These are phyloP conservation scores for Orchesella cincta DNA, from an alignment of 1,140 invertebrate species.

Conservation along the genomic window DNA sequence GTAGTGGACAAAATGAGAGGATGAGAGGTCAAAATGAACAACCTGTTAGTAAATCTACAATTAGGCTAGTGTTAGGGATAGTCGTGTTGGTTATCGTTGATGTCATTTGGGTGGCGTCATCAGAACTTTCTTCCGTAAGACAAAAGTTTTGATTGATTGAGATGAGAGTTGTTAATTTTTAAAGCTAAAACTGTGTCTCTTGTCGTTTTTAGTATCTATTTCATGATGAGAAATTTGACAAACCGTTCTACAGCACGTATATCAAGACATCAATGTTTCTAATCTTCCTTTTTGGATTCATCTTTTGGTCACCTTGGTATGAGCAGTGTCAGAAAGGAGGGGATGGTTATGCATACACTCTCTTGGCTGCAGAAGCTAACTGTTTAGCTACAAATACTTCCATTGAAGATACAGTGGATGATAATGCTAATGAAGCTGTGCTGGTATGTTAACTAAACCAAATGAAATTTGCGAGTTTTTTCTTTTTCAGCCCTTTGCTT, in stretches of 20 bases:
- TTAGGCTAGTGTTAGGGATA: constrained; percentile 74
- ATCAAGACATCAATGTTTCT: constrained; percentile 85
- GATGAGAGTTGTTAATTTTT: constrained; percentile 6
- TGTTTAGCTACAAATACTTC: constrained; percentile 1
- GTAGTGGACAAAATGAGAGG: neutral
- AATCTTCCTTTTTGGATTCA: constrained; percentile 77
- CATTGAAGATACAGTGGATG: constrained; percentile 37
- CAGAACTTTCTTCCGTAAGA: constrained; percentile 78
- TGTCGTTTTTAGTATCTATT: constrained; percentile 74
- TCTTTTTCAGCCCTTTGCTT: no score
- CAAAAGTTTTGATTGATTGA: constrained; percentile 23
- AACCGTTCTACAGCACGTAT: constrained; percentile 87
- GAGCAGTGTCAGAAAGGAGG: constrained; percentile 67
- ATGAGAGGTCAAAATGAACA: no score
- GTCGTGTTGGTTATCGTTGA: constrained; percentile 78
- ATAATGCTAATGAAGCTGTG: constrained; percentile 45
- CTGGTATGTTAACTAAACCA: constrained; percentile 32
- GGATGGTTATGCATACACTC: constrained; percentile 66
- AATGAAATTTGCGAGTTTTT: constrained; percentile 16
- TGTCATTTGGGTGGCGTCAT: constrained; percentile 83
- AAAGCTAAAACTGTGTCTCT: constrained; percentile 30
- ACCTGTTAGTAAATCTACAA: constrained; percentile 54
- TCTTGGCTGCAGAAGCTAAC: constrained; percentile 39
- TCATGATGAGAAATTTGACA: constrained; percentile 73
- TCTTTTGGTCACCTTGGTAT: constrained; percentile 80